phyloP scores from a whole-genome alignment of 2,113 vertebrate species.

The Lipotes vexillifer region DNA sequence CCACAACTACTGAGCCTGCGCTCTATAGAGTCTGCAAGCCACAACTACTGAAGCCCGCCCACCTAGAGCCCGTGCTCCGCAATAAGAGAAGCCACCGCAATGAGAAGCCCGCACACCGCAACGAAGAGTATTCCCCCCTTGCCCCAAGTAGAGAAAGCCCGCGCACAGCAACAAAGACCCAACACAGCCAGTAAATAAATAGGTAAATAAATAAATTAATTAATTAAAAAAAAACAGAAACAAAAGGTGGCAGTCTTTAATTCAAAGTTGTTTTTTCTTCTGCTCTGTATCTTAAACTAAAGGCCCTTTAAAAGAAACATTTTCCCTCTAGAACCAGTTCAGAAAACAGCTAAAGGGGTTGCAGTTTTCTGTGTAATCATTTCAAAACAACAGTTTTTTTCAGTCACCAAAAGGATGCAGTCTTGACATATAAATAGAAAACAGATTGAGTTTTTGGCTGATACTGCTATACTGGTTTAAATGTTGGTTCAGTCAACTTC shows the following conservation, averaged over 20 bases:
- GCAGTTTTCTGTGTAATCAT: constrained; percentile 90
- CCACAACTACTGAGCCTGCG: no score
- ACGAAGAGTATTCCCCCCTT: no score
- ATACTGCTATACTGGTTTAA: constrained; percentile 86
- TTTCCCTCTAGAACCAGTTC: constrained; percentile 81
- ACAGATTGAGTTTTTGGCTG: constrained; percentile 94
- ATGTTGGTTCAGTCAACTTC: constrained; percentile 90
- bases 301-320: constrained; percentile 42
- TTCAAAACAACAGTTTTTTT: constrained; percentile 93
- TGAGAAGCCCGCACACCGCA: no score
- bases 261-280: constrained; percentile 8
- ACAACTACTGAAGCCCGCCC: no score
- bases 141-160: no score
- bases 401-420: constrained; percentile 91
- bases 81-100: no score
- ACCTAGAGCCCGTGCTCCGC: no score
- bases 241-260: neutral
- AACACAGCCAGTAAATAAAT: no score
- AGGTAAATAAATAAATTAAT: no score
- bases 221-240: neutral
- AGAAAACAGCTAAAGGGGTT: constrained; percentile 84
- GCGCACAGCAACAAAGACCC: no score
- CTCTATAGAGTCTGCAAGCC: no score
- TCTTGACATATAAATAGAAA: constrained; percentile 97
- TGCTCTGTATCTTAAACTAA: neutral